A percentile compares a stretch with the other conserved stretches of the same genome.
phyloP scores from a whole-genome alignment of 2,888 invertebrate genomes.

The Melangyna quadrimaculata region DNA sequence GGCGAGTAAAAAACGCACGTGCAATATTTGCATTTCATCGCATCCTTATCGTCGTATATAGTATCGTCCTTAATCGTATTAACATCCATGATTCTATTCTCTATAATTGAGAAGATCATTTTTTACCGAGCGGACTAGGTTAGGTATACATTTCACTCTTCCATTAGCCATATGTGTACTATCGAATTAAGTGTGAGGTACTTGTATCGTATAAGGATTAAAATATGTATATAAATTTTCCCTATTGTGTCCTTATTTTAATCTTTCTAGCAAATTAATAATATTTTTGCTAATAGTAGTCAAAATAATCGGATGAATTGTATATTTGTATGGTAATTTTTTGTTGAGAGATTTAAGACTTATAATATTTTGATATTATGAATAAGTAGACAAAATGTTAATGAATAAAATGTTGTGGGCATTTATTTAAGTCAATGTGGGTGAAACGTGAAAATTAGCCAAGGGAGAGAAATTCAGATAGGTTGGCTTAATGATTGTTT shows the following conservation, averaged over 20 bases:
- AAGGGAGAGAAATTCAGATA: background rate
- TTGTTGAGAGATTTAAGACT: conserved; percentile 30
- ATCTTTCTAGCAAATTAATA: conserved; percentile 41
- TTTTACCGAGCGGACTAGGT: background rate
- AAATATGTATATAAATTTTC: conserved; percentile 15
- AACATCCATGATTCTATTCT: conserved; percentile 43
- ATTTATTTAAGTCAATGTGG: conserved; percentile 22
- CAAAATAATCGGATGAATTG: conserved; percentile 63
- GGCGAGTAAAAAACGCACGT: conserved; percentile 64
- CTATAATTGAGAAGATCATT: conserved; percentile 54
- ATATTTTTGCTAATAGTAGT: conserved; percentile 52
- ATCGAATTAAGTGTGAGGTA: conserved; percentile 36
- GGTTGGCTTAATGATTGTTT: background rate
- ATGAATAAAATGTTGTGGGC: conserved; percentile 39
- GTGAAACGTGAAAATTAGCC: conserved; percentile 2
- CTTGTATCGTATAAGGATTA: conserved; percentile 53
- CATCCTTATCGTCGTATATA: background rate
- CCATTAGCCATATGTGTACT: conserved; percentile 63
- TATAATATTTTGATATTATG: conserved; percentile 1
- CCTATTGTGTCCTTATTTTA: conserved; percentile 17
- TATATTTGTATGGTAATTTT: conserved; percentile 60
- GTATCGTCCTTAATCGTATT: conserved; percentile 61
- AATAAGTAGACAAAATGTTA: background rate
- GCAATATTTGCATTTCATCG: conserved; percentile 67
- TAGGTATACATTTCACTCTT: conserved; percentile 25